phyloP scores from a whole-genome alignment of 2,888 invertebrate genomes.

The Lasius fuliginosus region DNA sequence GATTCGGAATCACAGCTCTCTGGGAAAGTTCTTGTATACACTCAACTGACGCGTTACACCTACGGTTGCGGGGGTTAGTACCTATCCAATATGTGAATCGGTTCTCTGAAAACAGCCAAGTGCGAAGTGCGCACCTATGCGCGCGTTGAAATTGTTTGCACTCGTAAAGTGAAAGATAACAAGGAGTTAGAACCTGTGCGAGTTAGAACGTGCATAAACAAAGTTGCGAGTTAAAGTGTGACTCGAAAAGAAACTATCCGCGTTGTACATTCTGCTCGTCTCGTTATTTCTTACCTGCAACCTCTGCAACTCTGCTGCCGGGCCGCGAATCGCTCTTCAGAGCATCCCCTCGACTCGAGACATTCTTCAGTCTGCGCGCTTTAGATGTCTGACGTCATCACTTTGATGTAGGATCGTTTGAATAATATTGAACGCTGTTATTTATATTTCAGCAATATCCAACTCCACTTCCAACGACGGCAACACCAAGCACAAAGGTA shows the following conservation, averaged over 20 bases:
- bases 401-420: slow-evolving; percentile 29
- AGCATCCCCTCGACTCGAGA: not conserved
- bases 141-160: slow-evolving; percentile 53
- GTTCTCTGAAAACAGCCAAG: slow-evolving; percentile 13
- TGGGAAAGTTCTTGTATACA: not conserved
- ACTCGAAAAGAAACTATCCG: slow-evolving; percentile 50
- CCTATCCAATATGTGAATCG: slow-evolving; percentile 28
- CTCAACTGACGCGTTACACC: slow-evolving; percentile 23
- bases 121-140: slow-evolving; percentile 1
- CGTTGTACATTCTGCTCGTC: not conserved
- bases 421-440: slow-evolving; percentile 34
- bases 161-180: slow-evolving; percentile 61
- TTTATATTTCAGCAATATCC: slow-evolving; percentile 77
- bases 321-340: not conserved
- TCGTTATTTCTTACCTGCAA: slow-evolving; percentile 36
- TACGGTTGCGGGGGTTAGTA: not conserved
- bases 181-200: slow-evolving; percentile 54
- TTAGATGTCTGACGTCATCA: slow-evolving; percentile 4
- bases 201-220: slow-evolving; percentile 58
- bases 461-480: slow-evolving; percentile 74
- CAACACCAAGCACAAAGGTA: slow-evolving; percentile 82
- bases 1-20: slow-evolving; percentile 41
- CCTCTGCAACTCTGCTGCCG: not conserved
- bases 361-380: slow-evolving; percentile 23
- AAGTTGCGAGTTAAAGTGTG: slow-evolving; percentile 30